These are phyloP conservation scores for Seira musarum DNA, from an alignment of 2,888 invertebrate genomes.

Conservation along the genomic window DNA sequence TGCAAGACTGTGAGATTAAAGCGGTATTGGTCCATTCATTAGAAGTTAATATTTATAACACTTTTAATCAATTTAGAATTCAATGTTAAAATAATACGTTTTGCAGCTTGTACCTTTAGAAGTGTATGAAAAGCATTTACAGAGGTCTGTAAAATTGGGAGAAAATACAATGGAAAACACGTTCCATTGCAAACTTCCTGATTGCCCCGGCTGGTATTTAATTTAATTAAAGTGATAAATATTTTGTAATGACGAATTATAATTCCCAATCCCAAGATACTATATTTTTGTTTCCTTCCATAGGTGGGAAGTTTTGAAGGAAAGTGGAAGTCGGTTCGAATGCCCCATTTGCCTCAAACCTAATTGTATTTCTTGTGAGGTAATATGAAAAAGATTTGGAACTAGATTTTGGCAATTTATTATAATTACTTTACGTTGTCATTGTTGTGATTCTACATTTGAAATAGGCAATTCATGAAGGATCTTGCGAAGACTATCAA, in stretches of 20 bases:
- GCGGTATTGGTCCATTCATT: slow-evolving; percentile 75
- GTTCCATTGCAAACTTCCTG: slow-evolving; percentile 91
- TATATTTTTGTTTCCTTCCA: neutral
- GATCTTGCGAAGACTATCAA: slow-evolving; percentile 88
- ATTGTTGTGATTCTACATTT: no score
- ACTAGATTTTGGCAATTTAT: neutral
- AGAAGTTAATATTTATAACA: no score
- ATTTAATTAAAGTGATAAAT: neutral
- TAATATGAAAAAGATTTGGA: neutral
- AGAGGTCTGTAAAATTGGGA: slow-evolving; percentile 84
- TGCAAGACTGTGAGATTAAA: slow-evolving; percentile 89
- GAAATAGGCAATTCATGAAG: slow-evolving; percentile 84
- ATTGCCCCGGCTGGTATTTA: slow-evolving; percentile 89
- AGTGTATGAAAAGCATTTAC: slow-evolving; percentile 85
- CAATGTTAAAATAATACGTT: neutral
- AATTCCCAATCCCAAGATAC: no score
- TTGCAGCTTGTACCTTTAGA: slow-evolving; percentile 78
- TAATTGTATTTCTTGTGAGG: slow-evolving; percentile 86
- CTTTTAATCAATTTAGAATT: no score
- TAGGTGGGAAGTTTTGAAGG: slow-evolving; percentile 71
- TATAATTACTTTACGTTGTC: slow-evolving; percentile 46
- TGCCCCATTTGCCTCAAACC: slow-evolving; percentile 86
- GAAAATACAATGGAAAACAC: slow-evolving; percentile 83
- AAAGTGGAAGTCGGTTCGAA: slow-evolving; percentile 79
- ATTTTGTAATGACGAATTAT: no score